phyloP scores from a whole-genome alignment of 2,113 vertebrate species.

The Ceratotherium simum region DNA sequence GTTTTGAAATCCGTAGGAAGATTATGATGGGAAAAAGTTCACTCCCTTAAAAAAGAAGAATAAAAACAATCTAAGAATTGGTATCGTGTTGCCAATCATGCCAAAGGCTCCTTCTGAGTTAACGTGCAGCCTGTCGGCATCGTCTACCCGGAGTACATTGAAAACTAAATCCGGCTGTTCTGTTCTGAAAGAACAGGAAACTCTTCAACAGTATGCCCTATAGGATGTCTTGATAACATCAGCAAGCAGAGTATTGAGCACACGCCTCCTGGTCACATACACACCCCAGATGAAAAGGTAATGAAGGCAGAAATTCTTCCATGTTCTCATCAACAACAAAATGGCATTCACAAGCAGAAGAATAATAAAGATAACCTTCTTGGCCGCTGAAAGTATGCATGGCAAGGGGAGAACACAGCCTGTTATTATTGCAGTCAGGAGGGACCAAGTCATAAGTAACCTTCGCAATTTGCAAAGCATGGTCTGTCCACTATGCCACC shows the following conservation, averaged over 20 bases:
- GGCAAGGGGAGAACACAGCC: neutral
- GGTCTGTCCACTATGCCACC: neutral
- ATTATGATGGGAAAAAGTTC: neutral
- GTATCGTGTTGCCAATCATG: neutral
- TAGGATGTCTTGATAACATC: constrained; percentile 69
- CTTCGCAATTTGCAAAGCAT: neutral
- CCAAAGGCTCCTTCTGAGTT: constrained; percentile 4
- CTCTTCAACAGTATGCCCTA: constrained; percentile 43
- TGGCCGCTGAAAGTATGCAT: neutral
- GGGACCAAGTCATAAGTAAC: neutral
- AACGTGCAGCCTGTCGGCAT: neutral
- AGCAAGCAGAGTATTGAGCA: constrained; percentile 4
- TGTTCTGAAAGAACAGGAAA: constrained; percentile 73
- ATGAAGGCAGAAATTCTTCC: constrained; percentile 42
- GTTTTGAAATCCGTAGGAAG: neutral
- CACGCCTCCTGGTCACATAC: neutral
- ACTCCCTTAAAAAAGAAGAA: constrained; percentile 32
- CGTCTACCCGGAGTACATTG: neutral
- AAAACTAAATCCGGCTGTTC: constrained; percentile 17
- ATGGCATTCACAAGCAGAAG: neutral
- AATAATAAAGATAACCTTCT: constrained; percentile 42
- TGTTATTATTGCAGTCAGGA: neutral
- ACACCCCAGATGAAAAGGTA: neutral
- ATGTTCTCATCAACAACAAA: constrained; percentile 44
- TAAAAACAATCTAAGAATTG: constrained; percentile 29